Conservation (phyloP, 2,797 vertebrate species). For the Xenops minutus region DNA sequence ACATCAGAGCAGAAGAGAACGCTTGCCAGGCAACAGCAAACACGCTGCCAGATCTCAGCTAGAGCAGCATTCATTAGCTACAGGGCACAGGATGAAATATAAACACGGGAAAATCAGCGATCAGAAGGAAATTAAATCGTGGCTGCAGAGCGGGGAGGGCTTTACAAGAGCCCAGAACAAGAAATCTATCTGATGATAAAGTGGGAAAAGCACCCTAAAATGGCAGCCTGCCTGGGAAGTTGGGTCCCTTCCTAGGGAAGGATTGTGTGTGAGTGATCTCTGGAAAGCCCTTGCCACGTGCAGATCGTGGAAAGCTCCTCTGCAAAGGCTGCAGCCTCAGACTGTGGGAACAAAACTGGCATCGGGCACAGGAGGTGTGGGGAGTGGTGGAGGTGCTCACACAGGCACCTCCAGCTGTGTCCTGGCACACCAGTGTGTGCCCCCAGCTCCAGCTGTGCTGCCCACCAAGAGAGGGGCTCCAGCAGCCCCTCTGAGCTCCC, state of each 20-base stretch:
- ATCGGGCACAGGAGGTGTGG: neutral
- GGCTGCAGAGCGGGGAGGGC: neutral
- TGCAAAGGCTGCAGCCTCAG: neutral
- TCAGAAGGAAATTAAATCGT: conserved; percentile 20
- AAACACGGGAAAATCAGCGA: neutral
- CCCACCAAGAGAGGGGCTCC: neutral
- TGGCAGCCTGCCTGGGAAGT: neutral
- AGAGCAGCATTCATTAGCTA: conserved; percentile 30
- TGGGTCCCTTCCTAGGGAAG: neutral
- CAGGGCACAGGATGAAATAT: neutral
- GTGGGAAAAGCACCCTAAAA: neutral
- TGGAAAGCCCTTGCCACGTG: fast-evolving
- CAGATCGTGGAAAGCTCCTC: neutral
- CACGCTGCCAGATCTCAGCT: conserved; percentile 26
- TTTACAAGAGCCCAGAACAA: neutral
- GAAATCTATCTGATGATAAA: neutral
- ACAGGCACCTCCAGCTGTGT: fast-evolving
- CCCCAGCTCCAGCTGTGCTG: neutral
- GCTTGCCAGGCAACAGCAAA: neutral
- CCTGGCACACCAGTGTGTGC: neutral
- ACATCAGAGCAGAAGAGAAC: neutral
- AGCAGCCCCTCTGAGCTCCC: fast-evolving
- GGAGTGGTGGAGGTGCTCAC: neutral
- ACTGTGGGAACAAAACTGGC: neutral
- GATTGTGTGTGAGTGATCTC: fast-evolving